Conservation (phyloP, 2,113 vertebrate genomes). For the Procavia capensis region DNA sequence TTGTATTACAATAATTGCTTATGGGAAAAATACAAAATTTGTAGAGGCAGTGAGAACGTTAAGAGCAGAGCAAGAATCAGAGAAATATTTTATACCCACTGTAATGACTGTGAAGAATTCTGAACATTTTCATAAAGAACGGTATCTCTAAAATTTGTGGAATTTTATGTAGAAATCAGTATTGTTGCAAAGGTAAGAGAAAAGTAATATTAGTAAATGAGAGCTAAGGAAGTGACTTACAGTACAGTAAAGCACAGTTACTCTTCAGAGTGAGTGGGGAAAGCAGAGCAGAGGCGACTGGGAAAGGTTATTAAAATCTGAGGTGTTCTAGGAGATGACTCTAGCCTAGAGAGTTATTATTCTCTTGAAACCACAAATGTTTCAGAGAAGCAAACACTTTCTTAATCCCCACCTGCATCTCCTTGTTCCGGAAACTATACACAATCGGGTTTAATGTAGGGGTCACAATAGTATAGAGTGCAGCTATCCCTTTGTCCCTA, state of each 20-base stretch:
- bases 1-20: neutral
- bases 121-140: neutral
- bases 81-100: neutral
- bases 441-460: constrained; percentile 79
- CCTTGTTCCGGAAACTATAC: constrained; percentile 79
- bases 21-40: neutral
- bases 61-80: neutral
- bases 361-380: neutral
- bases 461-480: constrained; percentile 74
- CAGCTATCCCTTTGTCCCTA: constrained; percentile 76
- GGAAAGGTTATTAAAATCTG: neutral
- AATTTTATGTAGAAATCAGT: neutral
- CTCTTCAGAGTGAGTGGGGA: neutral
- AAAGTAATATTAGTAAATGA: neutral
- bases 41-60: neutral
- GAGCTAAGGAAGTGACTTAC: neutral
- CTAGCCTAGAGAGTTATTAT: neutral
- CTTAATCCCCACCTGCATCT: constrained; percentile 71
- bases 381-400: constrained; percentile 50
- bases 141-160: neutral
- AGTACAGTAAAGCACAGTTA: neutral
- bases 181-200: neutral
- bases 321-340: neutral
- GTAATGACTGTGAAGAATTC: neutral
- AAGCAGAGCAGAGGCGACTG: neutral